Base-by-base conservation (phyloP, 2,888 invertebrate genomes). In the Ferrisia virgata region DNA sequence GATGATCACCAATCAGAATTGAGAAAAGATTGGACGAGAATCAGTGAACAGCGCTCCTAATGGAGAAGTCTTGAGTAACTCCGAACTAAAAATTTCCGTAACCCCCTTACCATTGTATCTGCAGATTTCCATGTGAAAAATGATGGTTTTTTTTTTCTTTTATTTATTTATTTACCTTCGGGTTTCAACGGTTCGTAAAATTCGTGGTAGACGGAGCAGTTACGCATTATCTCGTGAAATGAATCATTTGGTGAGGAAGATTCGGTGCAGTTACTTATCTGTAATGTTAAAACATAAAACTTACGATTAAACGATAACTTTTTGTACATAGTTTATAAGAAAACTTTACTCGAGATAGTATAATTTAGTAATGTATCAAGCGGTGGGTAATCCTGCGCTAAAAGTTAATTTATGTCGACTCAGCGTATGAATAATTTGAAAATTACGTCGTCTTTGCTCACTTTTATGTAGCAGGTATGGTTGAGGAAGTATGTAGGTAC, bases 341-440 rank as follows among this genome's bases (percentile, higher is more conserved):
- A 72, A 33, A 18, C 13, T 72, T 25, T 33, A 22, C n/a, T 72
- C 13, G 1, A 72, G 18, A 72, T 18, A 15, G 31, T 72, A 15
- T 72, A 72, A 72, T 72, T 72, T 72, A 72, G 33, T 64, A 28
- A 28, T 64, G 58, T 28, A 64, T 64, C 58, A 64, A 64, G 58
- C 22, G 58, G 28, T n/a, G n/a, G n/a, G n/a, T 28, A 64, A 64
- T 64, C 22, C 58, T 28, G 9, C 58, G 9, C 9, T 11, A 25
- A 28, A 11, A 28, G 58, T 64, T 64, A 64, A 64, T 64, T 64
- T 72, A 72, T 33, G 72, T 72, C 72, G 72, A 72, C 31, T 33
- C 72, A 33, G 72, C 72, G 72, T 31, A 72, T 33, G 36, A 64
- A 64, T 64, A 64, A 64, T 64, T 64, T 64, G 13, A 25, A 28